Evolutionary conservation across 1,140 invertebrate genomes (phyloP).

Genomic region (Panagrolaimus sp.): DNA sequence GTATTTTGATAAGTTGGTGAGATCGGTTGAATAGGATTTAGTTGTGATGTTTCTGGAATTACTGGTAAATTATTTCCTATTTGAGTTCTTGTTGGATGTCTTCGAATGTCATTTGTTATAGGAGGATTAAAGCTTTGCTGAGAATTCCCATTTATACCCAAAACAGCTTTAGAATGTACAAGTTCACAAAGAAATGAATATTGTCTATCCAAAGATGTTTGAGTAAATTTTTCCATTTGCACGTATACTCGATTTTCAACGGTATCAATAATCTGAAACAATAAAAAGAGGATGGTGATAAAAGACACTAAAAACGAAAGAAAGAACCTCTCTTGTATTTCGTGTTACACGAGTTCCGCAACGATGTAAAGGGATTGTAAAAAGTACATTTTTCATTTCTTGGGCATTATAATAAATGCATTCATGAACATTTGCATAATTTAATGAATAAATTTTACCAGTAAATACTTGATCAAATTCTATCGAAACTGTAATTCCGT

Average conservation of each 20-base stretch:
- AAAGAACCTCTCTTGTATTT: conserved; percentile 49
- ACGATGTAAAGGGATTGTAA: conserved; percentile 47
- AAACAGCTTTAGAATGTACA: conserved; percentile 3
- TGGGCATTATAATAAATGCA: conserved; percentile 53
- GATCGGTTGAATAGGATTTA: not conserved
- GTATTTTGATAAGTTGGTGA: not conserved
- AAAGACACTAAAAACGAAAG: not conserved
- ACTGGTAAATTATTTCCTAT: not conserved
- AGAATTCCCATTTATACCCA: not conserved
- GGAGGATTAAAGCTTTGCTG: not conserved
- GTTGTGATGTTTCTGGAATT: not conserved
- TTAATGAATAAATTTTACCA: conserved; percentile 50
- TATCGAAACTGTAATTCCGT: conserved; percentile 49
- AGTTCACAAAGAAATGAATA: conserved; percentile 36
- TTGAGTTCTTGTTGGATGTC: conserved; percentile 1
- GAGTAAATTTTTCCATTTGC: conserved; percentile 36
- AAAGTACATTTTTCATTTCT: conserved; percentile 42
- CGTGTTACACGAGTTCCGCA: conserved; percentile 47
- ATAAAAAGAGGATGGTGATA: not conserved
- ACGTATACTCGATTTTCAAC: conserved; percentile 36
- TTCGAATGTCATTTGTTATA: conserved; percentile 19
- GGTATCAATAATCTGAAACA: conserved; percentile 26
- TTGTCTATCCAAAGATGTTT: conserved; percentile 27
- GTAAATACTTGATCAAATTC: conserved; percentile 47
- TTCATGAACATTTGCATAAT: conserved; percentile 45